Percentiles rank a stretch among this genome's conserved stretches.
These are phyloP conservation scores for Murina feae DNA, from an alignment of 2,113 vertebrate genomes.

Conservation along the genomic window DNA sequence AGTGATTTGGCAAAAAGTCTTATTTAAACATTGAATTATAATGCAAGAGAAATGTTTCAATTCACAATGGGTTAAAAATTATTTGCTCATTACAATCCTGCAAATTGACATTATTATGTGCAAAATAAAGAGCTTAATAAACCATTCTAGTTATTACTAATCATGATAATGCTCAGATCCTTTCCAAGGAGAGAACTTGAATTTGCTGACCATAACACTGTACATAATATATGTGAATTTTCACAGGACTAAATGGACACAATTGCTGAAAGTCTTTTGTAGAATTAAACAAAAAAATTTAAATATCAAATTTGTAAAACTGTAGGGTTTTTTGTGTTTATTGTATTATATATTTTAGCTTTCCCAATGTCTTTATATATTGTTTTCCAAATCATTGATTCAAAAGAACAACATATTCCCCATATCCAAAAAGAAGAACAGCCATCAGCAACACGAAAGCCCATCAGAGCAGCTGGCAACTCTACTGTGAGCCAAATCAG, in stretches of 20 bases:
- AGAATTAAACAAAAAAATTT: not conserved
- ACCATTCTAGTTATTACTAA: not conserved
- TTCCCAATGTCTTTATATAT: not conserved
- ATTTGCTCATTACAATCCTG: slow-evolving; percentile 8
- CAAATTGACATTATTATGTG: not conserved
- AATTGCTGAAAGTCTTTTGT: not conserved
- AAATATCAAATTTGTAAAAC: not conserved
- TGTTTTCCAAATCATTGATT: slow-evolving; percentile 11
- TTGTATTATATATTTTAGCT: not conserved
- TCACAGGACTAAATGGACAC: not conserved
- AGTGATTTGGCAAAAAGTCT: not conserved
- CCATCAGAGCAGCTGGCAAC: not conserved
- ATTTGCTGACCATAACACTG: not conserved
- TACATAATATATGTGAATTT: not conserved
- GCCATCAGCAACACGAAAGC: not conserved
- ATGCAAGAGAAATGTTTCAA: not conserved
- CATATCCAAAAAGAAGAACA: not conserved
- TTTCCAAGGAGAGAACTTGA: not conserved
- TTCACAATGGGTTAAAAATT: not conserved
- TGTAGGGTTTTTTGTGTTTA: not conserved
- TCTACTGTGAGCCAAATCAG: not conserved
- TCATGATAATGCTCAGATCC: not conserved
- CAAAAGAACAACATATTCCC: slow-evolving; percentile 22
- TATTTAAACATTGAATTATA: not conserved
- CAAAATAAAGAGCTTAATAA: slow-evolving; percentile 8